Evolutionary conservation across 2,888 invertebrate species (phyloP).

Genomic region (Heliconius hortense): DNA sequence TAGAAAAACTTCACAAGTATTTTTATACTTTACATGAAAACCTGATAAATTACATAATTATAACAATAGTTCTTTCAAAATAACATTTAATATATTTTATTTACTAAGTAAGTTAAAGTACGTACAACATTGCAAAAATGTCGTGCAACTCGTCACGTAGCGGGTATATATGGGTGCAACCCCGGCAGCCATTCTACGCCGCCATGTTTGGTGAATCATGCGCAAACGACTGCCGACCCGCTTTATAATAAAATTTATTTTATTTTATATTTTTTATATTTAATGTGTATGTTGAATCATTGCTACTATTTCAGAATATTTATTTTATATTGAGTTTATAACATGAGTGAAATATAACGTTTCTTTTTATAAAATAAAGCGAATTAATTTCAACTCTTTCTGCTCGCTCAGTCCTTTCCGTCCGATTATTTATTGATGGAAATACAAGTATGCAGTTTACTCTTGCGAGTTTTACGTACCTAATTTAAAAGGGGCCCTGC

Average conservation of each 20-base stretch:
- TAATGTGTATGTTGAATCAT: slow-evolving; percentile 31
- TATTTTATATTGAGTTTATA: too few relatives aligned
- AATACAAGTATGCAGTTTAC: too few relatives aligned
- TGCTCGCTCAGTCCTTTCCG: too few relatives aligned
- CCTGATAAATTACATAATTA: neutral
- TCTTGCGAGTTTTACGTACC: too few relatives aligned
- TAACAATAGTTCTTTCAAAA: neutral
- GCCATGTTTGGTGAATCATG: slow-evolving; percentile 57
- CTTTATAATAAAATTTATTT: slow-evolving; percentile 42
- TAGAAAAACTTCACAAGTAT: neutral
- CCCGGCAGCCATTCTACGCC: slow-evolving; percentile 35
- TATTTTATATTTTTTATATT: slow-evolving; percentile 29
- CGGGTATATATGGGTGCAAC: slow-evolving; percentile 50
- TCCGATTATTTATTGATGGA: too few relatives aligned
- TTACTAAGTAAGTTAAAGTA: neutral
- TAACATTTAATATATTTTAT: neutral
- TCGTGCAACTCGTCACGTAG: slow-evolving; percentile 54
- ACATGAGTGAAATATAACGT: too few relatives aligned
- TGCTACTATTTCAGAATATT: neutral
- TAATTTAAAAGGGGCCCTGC: too few relatives aligned
- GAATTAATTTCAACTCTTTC: too few relatives aligned
- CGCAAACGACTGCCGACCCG: slow-evolving; percentile 34
- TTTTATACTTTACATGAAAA: neutral
- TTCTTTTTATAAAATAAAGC: too few relatives aligned
- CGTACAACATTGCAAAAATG: slow-evolving; percentile 39